Conservation (phyloP, 2,888 invertebrate genomes). For the Omphaloscelis lunosa region DNA sequence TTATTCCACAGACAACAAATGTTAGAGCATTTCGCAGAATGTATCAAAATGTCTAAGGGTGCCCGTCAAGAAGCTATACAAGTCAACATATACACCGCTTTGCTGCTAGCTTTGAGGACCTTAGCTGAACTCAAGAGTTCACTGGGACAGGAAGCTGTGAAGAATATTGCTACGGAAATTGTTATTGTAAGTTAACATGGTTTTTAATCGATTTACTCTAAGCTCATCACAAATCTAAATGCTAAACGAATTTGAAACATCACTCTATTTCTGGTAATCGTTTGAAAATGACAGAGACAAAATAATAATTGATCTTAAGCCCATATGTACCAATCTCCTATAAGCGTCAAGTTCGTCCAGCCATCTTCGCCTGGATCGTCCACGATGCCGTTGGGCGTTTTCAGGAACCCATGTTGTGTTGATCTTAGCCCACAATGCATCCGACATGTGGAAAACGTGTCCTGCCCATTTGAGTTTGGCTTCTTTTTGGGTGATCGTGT, state of each 20-base stretch:
- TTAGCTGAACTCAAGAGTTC: conserved; percentile 96
- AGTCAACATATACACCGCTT: conserved; percentile 98
- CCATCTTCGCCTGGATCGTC: too few species aligned
- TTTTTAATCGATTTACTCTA: neutral
- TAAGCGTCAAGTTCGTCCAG: too few species aligned
- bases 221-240: neutral
- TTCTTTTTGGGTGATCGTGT: too few species aligned
- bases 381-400: too few species aligned
- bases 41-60: conserved; percentile 98
- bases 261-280: neutral
- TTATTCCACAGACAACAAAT: conserved; percentile 93
- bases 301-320: too few species aligned
- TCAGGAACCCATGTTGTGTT: too few species aligned
- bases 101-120: conserved; percentile 96
- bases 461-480: too few species aligned
- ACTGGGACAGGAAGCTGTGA: conserved; percentile 97
- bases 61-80: conserved; percentile 98
- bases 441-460: too few species aligned
- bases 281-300: neutral
- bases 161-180: conserved; percentile 95
- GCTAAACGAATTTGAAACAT: neutral
- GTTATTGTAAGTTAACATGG: conserved; percentile 91
- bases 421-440: too few species aligned
- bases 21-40: conserved; percentile 98
- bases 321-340: too few species aligned